Base-by-base conservation (phyloP, 2,113 vertebrate species). In the Pteropus alecto region DNA sequence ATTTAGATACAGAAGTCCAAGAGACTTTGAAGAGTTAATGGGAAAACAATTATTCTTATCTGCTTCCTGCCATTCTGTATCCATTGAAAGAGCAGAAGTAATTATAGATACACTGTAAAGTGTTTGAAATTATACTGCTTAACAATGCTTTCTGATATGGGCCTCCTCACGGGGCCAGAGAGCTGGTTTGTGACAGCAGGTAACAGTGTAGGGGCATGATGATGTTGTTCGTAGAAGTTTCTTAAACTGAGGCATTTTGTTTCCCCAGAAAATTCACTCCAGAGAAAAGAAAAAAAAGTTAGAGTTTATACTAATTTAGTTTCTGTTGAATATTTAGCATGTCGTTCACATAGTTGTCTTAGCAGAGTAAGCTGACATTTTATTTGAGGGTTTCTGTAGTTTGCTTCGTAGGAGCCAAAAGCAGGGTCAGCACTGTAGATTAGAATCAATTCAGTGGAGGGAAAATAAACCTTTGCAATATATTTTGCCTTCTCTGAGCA, bases 381-480 rank as follows among this genome's bases (percentile, higher is more conserved):
- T 87, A 96, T 93, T 91, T 77, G 90, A 89, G 35, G 61, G 56
- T 68, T 87, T 95, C 90, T 86, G 68, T 93, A 88, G 87, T 96
- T 95, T 96, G 87, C 87, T 76, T 97, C 26, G 6, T 61, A 91
- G 74, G 26, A 94, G 74, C 91, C 93, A 83, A 93, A 95, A 89
- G 91, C 91, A 51, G 95, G 96, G 93, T 91, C 82, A 94, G 93
- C 68, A 71, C 65, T 77, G 74, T 87, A 92, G 97, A 98, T 97
- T 84, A 87, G 94, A 97, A 96, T 98, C 91, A 98, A 87, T 96
- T 97, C 92, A 73, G 95, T 6, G 14, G 79, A 96, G n/a, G 91
- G 70, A 96, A 97, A 97, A 97, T 79, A 97, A 96, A 61, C 60
- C 87, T 71, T 24, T 46, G 65, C 88, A 98, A 84, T 84, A 65